phyloP scores from a whole-genome alignment of 2,888 invertebrate genomes.

The Sminthurinus aureus region DNA sequence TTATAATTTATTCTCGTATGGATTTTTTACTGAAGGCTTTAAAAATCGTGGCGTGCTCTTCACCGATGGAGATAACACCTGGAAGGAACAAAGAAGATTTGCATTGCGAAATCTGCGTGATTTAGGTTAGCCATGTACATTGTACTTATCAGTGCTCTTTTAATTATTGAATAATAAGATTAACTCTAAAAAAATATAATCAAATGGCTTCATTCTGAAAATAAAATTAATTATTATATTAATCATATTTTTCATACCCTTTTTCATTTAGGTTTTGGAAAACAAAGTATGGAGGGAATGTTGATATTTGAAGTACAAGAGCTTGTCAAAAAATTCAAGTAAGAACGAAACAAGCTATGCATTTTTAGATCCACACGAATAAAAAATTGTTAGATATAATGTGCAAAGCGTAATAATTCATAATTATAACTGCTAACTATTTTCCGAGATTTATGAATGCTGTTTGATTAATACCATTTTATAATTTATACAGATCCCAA shows the following conservation, averaged over 20 bases:
- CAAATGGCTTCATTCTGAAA: too few species aligned
- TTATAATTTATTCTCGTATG: neutral
- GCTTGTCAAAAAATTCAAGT: constrained; percentile 46
- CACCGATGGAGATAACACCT: constrained; percentile 41
- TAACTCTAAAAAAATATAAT: too few species aligned
- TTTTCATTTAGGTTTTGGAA: constrained; percentile 56
- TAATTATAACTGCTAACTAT: neutral
- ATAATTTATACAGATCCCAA: neutral
- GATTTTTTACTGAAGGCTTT: too few species aligned
- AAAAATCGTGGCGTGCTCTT: constrained; percentile 53
- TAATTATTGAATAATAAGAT: too few species aligned
- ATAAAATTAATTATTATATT: too few species aligned
- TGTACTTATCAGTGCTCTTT: too few species aligned
- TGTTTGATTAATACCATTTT: neutral
- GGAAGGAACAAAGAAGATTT: constrained; percentile 40
- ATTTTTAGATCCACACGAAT: neutral
- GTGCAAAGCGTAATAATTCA: neutral
- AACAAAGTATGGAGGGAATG: constrained; percentile 54
- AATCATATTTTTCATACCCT: too few species aligned
- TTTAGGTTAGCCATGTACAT: too few species aligned
- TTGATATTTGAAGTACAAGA: constrained; percentile 52
- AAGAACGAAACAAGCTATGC: neutral
- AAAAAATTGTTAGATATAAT: too few species aligned
- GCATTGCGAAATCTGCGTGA: constrained; percentile 34
- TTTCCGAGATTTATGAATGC: neutral